These are phyloP conservation scores for Micromesistius poutassou DNA, from an alignment of 2,797 vertebrate species.

Conservation along the genomic window DNA sequence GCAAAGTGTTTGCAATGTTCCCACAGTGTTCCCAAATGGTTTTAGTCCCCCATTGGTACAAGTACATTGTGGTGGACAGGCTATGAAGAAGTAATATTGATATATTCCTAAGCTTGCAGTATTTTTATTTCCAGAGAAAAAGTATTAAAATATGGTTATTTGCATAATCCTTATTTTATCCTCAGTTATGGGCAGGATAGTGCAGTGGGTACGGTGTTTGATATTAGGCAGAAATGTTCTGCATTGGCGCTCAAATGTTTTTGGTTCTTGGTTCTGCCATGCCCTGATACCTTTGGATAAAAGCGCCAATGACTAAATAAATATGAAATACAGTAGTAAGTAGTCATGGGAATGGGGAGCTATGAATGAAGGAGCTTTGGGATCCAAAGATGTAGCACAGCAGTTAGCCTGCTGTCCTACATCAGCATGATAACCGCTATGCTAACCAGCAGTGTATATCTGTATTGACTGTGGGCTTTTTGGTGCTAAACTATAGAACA, in stretches of 20 bases:
- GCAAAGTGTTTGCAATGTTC: slow-evolving; percentile 12
- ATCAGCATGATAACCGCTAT: background rate
- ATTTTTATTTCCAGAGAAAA: slow-evolving; percentile 31
- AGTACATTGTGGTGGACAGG: slow-evolving; percentile 9
- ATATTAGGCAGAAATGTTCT: background rate
- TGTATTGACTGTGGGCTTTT: background rate
- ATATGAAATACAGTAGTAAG: background rate
- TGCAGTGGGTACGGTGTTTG: background rate
- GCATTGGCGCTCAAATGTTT: background rate
- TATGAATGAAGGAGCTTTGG: too few species aligned
- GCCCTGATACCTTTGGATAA: background rate
- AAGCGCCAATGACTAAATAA: background rate
- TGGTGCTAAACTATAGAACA: background rate
- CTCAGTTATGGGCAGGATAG: background rate
- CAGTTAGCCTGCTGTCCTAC: too few species aligned
- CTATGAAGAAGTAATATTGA: slow-evolving; percentile 37
- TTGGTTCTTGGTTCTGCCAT: background rate
- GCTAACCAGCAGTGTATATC: background rate
- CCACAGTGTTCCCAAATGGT: slow-evolving; percentile 44
- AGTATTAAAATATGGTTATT: slow-evolving; percentile 31
- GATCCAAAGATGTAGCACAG: too few species aligned
- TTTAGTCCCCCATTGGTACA: slow-evolving; percentile 40
- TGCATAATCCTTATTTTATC: slow-evolving; percentile 42
- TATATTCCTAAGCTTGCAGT: slow-evolving; percentile 54
- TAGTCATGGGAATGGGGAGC: background rate